These are phyloP conservation scores for Eustalomyia histrio DNA, from an alignment of 2,888 invertebrate species.

Conservation along the genomic window DNA sequence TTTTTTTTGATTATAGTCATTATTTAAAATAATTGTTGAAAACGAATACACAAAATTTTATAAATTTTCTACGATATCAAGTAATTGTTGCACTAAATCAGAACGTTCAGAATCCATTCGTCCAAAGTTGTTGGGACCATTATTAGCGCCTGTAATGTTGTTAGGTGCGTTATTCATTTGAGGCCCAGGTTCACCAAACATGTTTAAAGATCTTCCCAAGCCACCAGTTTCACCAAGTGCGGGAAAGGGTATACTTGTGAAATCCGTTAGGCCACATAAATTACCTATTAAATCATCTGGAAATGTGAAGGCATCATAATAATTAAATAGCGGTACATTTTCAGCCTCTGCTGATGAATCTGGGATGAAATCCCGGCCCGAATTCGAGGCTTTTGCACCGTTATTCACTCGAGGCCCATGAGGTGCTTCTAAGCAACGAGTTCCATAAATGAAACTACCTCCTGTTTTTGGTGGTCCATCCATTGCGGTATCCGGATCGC, in stretches of 20 bases:
- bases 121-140: conserved; percentile 71
- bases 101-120: conserved; percentile 55
- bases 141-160: conserved; percentile 9
- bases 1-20: conserved; percentile 21
- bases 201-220: conserved; percentile 56
- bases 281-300: too few relatives aligned
- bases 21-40: conserved; percentile 7
- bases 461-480: conserved; percentile 83
- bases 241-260: conserved; percentile 89
- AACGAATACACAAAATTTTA: neutral
- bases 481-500: conserved; percentile 88
- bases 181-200: conserved; percentile 49
- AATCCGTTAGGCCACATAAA: too few relatives aligned
- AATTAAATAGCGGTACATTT: too few relatives aligned
- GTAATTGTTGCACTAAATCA: conserved; percentile 66
- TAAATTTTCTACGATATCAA: conserved; percentile 16
- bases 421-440: too few relatives aligned
- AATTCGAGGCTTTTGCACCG: too few relatives aligned
- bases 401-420: too few relatives aligned
- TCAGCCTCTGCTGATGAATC: too few relatives aligned
- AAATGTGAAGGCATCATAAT: too few relatives aligned
- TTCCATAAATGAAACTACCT: conserved; percentile 67
- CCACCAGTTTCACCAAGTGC: conserved; percentile 84
- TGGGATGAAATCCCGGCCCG: too few relatives aligned
- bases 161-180: conserved; percentile 59